Percentiles rank a stretch among this genome's conserved stretches.
These are phyloP conservation scores for Osmerus eperlanus DNA, from an alignment of 2,113 vertebrate genomes.

Conservation along the genomic window DNA sequence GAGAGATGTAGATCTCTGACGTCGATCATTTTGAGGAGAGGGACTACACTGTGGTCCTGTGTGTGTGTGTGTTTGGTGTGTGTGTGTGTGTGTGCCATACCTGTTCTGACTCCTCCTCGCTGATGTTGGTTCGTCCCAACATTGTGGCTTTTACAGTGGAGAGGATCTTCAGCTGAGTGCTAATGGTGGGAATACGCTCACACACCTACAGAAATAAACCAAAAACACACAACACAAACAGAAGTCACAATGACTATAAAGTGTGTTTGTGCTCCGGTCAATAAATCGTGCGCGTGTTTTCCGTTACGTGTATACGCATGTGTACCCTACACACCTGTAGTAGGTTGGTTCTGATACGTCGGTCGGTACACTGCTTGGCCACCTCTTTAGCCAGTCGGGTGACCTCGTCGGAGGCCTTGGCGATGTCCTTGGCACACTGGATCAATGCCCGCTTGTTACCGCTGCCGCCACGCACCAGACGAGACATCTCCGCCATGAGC, in stretches of 20 bases:
- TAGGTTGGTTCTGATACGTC: constrained; percentile 95
- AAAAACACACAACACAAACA: too few relatives aligned
- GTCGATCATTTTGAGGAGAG: not conserved
- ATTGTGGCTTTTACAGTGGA: constrained; percentile 99
- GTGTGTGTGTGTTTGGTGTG: not conserved
- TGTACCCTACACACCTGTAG: constrained; percentile 78
- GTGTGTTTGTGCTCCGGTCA: not conserved
- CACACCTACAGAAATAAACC: constrained; percentile 80
- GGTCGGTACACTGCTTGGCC: constrained; percentile 98
- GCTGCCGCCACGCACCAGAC: constrained; percentile 91
- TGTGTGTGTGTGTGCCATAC: constrained; percentile 54
- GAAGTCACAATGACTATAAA: not conserved
- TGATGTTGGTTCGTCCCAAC: constrained; percentile 97
- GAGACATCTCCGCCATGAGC: constrained; percentile 99
- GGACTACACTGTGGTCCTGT: not conserved
- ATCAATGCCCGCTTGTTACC: constrained; percentile 97
- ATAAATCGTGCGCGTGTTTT: not conserved
- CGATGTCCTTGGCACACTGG: constrained; percentile 98
- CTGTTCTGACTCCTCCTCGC: constrained; percentile 97
- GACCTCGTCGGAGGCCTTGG: constrained; percentile 96
- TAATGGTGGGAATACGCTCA: constrained; percentile 97
- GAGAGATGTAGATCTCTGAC: not conserved
- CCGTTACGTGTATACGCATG: not conserved
- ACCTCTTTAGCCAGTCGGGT: constrained; percentile 95
- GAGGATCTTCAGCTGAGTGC: constrained; percentile 97